Evolutionary conservation across 2,888 invertebrate species (phyloP).

Genomic region (Monoplex corrugatus): DNA sequence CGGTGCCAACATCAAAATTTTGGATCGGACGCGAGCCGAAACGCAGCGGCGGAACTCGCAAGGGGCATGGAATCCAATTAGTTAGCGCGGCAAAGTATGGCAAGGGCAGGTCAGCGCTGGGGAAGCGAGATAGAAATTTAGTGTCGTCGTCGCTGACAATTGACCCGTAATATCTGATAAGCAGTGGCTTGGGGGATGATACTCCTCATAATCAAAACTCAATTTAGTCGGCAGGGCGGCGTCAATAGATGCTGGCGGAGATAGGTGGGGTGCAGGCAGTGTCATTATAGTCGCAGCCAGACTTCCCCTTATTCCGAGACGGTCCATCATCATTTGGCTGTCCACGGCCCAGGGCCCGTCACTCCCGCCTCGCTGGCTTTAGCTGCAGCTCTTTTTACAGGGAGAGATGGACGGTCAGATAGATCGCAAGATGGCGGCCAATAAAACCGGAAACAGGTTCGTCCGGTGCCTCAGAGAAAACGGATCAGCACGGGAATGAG

Average conservation of each 20-base stretch:
- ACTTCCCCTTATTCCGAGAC: not conserved
- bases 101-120: constrained; percentile 10
- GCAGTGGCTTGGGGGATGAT: constrained; percentile 53
- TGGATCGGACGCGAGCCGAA: constrained; percentile 37
- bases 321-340: constrained; percentile 56
- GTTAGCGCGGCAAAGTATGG: constrained; percentile 43
- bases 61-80: constrained; percentile 55
- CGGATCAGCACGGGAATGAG: not conserved
- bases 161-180: constrained; percentile 58
- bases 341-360: constrained; percentile 50
- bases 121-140: constrained; percentile 55
- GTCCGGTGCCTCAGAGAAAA: not conserved
- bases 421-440: constrained; percentile 28
- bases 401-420: constrained; percentile 33
- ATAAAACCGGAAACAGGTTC: constrained; percentile 23
- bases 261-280: constrained; percentile 47
- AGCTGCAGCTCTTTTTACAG: constrained; percentile 4
- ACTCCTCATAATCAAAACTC: constrained; percentile 58
- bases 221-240: constrained; percentile 53
- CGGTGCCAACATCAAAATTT: constrained; percentile 49
- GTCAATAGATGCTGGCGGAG: constrained; percentile 35
- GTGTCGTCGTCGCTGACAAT: constrained; percentile 57
- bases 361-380: not conserved
- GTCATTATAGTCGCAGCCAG: constrained; percentile 29
- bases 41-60: constrained; percentile 36